Evolutionary conservation across 2,888 invertebrate species (phyloP).

Genomic region (Catonia carolina): DNA sequence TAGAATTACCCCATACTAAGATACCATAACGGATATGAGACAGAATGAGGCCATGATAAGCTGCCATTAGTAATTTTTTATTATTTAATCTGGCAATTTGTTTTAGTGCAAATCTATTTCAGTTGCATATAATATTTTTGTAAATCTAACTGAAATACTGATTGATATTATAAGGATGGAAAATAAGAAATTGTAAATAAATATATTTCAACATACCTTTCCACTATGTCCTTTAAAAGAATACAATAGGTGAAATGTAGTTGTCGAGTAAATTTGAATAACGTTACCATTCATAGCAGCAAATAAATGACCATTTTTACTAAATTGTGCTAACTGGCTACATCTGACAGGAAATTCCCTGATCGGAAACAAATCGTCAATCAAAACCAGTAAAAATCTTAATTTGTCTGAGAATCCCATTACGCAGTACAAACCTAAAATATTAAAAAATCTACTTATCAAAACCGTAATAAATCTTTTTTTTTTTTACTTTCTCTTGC

Average conservation of each 20-base stretch:
- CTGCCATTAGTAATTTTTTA: too few species aligned
- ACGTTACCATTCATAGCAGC: slow-evolving; percentile 81
- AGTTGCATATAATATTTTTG: too few species aligned
- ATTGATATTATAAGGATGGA: too few species aligned
- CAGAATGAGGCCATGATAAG: too few species aligned
- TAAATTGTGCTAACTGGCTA: slow-evolving; percentile 73
- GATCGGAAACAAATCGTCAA: slow-evolving; percentile 71
- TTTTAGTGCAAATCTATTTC: too few species aligned
- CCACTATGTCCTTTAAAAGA: slow-evolving; percentile 77
- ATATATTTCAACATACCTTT: slow-evolving; percentile 44
- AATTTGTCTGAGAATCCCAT: slow-evolving; percentile 89
- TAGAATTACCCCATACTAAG: too few species aligned
- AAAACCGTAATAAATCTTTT: too few species aligned
- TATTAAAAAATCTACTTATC: slow-evolving; percentile 17
- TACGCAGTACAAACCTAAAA: slow-evolving; percentile 68
- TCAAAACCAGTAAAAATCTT: slow-evolving; percentile 76
- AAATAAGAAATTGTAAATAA: too few species aligned
- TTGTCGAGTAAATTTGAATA: slow-evolving; percentile 78
- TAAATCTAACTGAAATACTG: too few species aligned
- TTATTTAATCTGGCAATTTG: too few species aligned
- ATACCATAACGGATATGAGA: too few species aligned
- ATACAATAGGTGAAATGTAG: slow-evolving; percentile 67
- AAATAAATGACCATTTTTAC: slow-evolving; percentile 81
- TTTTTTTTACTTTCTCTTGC: too few species aligned
- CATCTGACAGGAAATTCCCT: slow-evolving; percentile 65